phyloP scores from a whole-genome alignment of 2,113 vertebrate genomes.

The Embiotoca jacksoni region DNA sequence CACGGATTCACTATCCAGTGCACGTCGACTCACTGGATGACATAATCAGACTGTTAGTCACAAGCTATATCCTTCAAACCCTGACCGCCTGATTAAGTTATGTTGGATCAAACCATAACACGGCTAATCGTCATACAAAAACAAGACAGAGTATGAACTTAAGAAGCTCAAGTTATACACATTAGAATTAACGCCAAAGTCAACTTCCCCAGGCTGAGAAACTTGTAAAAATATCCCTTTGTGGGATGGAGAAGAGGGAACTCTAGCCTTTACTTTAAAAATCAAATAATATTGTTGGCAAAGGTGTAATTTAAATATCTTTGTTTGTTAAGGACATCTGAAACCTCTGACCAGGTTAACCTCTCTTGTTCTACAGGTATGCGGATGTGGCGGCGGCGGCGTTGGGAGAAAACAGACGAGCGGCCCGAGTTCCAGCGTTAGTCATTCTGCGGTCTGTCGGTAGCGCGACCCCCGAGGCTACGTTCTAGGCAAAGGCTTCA shows the following conservation, averaged over 20 bases:
- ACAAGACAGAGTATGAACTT: slow-evolving; percentile 21
- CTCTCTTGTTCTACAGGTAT: slow-evolving; percentile 24
- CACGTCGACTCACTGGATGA: slow-evolving; percentile 5
- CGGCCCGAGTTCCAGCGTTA: slow-evolving; percentile 7
- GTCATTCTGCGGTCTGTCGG: slow-evolving; percentile 45
- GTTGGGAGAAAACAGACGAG: slow-evolving; percentile 39
- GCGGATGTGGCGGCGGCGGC: slow-evolving; percentile 15
- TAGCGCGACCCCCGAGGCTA: slow-evolving; percentile 41
- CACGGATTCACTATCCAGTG: background rate
- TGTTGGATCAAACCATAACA: slow-evolving; percentile 44
- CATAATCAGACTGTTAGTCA: slow-evolving; percentile 45
- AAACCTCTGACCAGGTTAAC: slow-evolving; percentile 38
- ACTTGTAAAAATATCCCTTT: slow-evolving; percentile 36
- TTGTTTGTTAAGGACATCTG: slow-evolving; percentile 33
- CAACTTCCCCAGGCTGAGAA: slow-evolving; percentile 25
- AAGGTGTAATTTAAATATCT: slow-evolving; percentile 11
- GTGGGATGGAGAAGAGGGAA: background rate
- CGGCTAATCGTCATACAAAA: slow-evolving; percentile 49
- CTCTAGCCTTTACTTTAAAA: background rate
- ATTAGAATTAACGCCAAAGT: slow-evolving; percentile 21
- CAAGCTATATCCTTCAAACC: slow-evolving; percentile 50
- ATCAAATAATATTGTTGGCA: slow-evolving; percentile 16
- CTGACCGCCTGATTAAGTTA: slow-evolving; percentile 50
- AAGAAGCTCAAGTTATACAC: slow-evolving; percentile 24
- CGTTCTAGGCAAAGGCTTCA: slow-evolving; percentile 44